These are phyloP conservation scores for Tachuris rubrigastra DNA, from an alignment of 2,113 vertebrate species.

Conservation along the genomic window DNA sequence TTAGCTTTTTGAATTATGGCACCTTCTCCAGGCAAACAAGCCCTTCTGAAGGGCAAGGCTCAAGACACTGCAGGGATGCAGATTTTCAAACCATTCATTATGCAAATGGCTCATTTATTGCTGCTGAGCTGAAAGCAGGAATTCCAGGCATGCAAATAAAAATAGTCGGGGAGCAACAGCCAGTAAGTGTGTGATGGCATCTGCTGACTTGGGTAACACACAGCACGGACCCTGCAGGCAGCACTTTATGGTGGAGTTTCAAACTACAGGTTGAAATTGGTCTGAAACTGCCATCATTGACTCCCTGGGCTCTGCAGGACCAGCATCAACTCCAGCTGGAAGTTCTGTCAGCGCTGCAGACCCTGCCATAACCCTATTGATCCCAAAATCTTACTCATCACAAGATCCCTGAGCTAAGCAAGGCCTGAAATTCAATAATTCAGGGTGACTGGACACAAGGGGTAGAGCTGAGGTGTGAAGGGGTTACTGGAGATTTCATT, in stretches of 20 bases:
- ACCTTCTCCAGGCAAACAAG: not conserved
- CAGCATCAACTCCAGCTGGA: not conserved
- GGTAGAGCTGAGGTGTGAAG: not conserved
- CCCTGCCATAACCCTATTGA: not conserved
- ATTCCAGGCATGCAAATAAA: slow-evolving; percentile 55
- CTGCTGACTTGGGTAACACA: not conserved
- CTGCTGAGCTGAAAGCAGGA: slow-evolving; percentile 40
- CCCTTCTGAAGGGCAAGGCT: slow-evolving; percentile 20
- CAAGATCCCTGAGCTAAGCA: not conserved
- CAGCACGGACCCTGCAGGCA: not conserved
- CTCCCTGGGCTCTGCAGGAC: not conserved
- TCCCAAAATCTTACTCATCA: not conserved
- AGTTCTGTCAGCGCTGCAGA: not conserved
- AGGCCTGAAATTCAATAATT: not conserved
- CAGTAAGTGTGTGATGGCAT: not conserved
- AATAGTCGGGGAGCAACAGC: not conserved
- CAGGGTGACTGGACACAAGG: not conserved
- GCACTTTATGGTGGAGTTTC: not conserved
- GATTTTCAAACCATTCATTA: slow-evolving; percentile 39
- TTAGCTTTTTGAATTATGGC: not conserved
- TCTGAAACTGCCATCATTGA: not conserved
- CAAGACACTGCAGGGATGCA: not conserved
- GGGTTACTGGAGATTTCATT: not conserved
- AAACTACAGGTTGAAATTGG: not conserved
- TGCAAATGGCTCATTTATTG: slow-evolving; percentile 49